Conservation (phyloP, 92 coral and sea anemone species). For the Siderastrea radians region DNA sequence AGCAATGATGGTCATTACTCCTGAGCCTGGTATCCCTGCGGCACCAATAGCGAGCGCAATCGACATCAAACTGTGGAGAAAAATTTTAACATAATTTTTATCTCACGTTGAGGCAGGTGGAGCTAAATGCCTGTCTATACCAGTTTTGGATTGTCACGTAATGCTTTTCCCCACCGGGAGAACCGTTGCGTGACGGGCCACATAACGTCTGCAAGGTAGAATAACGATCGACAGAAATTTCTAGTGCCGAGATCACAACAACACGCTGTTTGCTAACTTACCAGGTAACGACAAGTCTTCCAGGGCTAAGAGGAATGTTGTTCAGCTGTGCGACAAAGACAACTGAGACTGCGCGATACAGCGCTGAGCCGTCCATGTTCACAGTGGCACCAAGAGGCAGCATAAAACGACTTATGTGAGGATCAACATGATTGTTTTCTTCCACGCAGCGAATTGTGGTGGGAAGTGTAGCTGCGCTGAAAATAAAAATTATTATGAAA, state of each 20-base stretch:
- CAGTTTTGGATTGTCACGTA: no score
- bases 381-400: conserved; percentile 38
- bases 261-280: conserved; percentile 1
- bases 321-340: conserved; percentile 53
- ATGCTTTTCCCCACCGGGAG: no score
- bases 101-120: no score
- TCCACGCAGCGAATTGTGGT: conserved; percentile 84
- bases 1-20: conserved; percentile 71
- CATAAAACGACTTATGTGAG: conserved; percentile 82
- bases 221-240: no score
- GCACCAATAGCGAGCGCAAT: conserved; percentile 74
- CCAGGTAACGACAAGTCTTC: conserved; percentile 46
- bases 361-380: conserved; percentile 49
- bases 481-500: neutral
- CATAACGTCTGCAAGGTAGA: no score
- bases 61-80: conserved; percentile 57
- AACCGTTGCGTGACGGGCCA: no score
- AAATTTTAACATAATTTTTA: neutral
- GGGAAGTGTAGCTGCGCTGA: conserved; percentile 89
- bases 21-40: conserved; percentile 85
- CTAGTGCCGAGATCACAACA: no score
- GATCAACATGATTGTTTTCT: conserved; percentile 78
- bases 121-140: no score
- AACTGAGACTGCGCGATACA: conserved; percentile 47
- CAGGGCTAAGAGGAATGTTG: conserved; percentile 37